Conservation (phyloP, 2,797 vertebrate genomes). For the Peromyscus eremicus region DNA sequence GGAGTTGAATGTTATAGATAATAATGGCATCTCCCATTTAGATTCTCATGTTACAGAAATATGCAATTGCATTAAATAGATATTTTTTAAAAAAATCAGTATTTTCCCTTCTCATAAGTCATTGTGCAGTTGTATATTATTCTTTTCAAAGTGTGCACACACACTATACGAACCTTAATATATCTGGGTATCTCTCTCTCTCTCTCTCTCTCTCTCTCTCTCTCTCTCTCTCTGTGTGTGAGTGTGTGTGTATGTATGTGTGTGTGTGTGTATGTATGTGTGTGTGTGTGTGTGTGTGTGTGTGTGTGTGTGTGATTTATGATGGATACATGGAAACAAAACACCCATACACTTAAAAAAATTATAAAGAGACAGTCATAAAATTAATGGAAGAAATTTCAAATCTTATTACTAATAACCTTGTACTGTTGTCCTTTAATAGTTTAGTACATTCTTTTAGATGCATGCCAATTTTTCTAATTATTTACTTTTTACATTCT, state of each 20-base stretch:
- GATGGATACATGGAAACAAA: neutral
- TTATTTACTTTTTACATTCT: neutral
- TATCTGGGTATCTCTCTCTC: too few species aligned
- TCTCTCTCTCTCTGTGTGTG: too few species aligned
- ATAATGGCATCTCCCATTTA: neutral
- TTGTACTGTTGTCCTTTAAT: neutral
- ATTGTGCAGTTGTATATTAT: neutral
- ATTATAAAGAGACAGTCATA: neutral
- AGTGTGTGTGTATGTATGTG: too few species aligned
- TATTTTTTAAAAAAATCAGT: neutral
- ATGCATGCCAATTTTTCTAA: neutral
- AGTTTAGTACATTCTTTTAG: neutral
- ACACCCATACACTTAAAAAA: neutral
- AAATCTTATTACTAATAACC: neutral
- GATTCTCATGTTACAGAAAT: neutral
- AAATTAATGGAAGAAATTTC: neutral
- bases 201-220: too few species aligned
- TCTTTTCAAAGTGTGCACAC: neutral
- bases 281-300: too few species aligned
- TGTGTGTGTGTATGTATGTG: neutral
- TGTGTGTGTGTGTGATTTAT: too few species aligned
- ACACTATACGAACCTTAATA: neutral
- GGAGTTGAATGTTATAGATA: neutral
- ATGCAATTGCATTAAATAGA: neutral
- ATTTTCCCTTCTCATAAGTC: neutral